phyloP scores from a whole-genome alignment of 2,888 invertebrate genomes.

The Scaptomyza parva region DNA sequence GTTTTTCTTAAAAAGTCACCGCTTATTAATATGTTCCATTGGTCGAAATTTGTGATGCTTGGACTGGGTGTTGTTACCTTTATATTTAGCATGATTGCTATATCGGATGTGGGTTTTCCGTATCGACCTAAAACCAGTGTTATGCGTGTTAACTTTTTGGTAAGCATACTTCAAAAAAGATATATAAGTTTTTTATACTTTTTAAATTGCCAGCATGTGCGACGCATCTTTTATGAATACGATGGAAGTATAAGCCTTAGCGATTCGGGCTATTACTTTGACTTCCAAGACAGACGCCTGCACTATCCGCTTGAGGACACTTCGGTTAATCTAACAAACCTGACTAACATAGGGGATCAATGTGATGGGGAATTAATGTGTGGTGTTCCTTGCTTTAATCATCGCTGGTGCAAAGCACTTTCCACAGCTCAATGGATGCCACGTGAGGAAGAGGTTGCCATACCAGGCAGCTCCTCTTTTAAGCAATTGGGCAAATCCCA shows the following conservation, averaged over 20 bases:
- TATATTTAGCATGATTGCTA: slow-evolving; percentile 77
- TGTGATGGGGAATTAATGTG: slow-evolving; percentile 78
- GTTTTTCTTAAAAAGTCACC: slow-evolving; percentile 71
- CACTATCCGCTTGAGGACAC: slow-evolving; percentile 61
- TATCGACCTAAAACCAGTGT: slow-evolving; percentile 86
- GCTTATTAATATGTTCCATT: slow-evolving; percentile 81
- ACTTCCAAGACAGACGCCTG: slow-evolving; percentile 85
- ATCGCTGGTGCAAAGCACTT: slow-evolving; percentile 71
- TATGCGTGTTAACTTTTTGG: slow-evolving; percentile 86
- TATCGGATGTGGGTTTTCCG: slow-evolving; percentile 87
- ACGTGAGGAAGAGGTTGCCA: slow-evolving; percentile 50
- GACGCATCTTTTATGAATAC: slow-evolving; percentile 85
- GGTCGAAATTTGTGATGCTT: slow-evolving; percentile 71
- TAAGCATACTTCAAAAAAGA: slow-evolving; percentile 68
- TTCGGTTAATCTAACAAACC: slow-evolving; percentile 58
- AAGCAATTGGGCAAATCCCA: slow-evolving; percentile 38
- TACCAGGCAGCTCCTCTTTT: slow-evolving; percentile 68
- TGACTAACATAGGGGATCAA: slow-evolving; percentile 58
- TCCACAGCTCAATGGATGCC: slow-evolving; percentile 70
- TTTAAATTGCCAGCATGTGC: slow-evolving; percentile 84
- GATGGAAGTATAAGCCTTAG: slow-evolving; percentile 78
- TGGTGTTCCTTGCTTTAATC: slow-evolving; percentile 80
- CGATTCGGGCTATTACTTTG: slow-evolving; percentile 85
- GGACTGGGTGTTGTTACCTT: slow-evolving; percentile 67
- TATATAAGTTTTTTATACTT: not conserved